Conservation (phyloP, 2,797 vertebrate species). For the Uromys caudimaculatus region DNA sequence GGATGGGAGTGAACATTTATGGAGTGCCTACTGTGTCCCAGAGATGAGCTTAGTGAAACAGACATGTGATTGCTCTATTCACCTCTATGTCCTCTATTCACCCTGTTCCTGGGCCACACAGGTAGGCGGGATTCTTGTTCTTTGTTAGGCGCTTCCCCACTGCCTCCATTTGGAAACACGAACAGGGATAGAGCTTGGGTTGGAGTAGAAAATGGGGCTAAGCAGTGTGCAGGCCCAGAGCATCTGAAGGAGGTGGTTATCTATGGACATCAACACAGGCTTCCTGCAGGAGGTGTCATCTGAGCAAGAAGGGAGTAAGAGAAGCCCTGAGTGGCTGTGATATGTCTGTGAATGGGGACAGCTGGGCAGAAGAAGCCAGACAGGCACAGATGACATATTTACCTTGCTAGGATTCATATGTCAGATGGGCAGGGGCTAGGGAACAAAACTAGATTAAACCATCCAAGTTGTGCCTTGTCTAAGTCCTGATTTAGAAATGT, state of each 20-base stretch:
- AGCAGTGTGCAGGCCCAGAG: neutral
- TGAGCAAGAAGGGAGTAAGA: neutral
- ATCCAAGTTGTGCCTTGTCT: neutral
- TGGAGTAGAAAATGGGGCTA: neutral
- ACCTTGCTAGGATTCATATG: neutral
- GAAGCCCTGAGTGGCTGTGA: too few species aligned
- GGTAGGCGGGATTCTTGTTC: neutral
- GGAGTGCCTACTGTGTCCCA: neutral
- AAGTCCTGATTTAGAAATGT: neutral
- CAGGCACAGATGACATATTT: neutral
- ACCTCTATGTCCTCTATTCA: neutral
- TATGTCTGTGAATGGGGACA: neutral
- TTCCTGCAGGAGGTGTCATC: conserved; percentile 42
- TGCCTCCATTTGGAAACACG: neutral
- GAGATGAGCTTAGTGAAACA: neutral
- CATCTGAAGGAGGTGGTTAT: neutral
- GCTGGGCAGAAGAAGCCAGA: neutral
- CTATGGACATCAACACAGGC: neutral
- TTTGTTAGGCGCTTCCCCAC: neutral
- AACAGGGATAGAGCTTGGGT: neutral
- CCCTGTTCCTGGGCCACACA: neutral
- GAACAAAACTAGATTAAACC: neutral
- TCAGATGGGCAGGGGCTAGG: too few species aligned
- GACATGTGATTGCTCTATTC: fast-evolving
- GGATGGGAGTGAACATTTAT: neutral